A percentile compares a stretch with the other conserved stretches of the same genome.
Conservation (phyloP, 1,140 invertebrate genomes). For the Eueides isabella region DNA sequence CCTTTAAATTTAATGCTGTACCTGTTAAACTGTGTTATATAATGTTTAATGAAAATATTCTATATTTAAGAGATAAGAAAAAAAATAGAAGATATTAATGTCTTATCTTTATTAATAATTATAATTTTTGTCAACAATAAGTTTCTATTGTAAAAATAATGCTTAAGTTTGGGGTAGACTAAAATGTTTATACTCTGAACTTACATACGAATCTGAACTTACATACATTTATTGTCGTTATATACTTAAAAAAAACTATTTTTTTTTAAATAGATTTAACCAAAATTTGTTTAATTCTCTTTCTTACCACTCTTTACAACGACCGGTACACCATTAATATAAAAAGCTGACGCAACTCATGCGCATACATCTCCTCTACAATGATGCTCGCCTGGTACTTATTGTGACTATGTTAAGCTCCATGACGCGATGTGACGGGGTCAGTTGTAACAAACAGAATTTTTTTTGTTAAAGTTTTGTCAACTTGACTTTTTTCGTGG, state of each 20-base stretch:
- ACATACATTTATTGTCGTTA: no score
- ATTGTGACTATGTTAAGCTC: conserved; percentile 39
- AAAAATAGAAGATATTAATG: no score
- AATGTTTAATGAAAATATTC: no score
- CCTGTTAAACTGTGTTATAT: no score
- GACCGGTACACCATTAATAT: conserved; percentile 6
- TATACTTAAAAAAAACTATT: neutral
- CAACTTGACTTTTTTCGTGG: neutral
- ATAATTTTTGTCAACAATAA: no score
- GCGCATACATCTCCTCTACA: conserved; percentile 11
- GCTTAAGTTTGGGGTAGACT: no score
- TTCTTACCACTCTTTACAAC: neutral
- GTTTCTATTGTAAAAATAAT: no score
- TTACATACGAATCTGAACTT: no score
- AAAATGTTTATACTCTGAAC: no score
- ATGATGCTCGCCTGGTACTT: conserved; percentile 36
- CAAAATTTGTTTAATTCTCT: neutral
- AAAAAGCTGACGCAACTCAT: conserved; percentile 19
- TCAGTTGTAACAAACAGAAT: conserved; percentile 6
- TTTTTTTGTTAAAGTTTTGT: neutral
- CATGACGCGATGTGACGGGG: conserved; percentile 33
- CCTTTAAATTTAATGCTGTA: no score
- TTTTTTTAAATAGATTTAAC: neutral
- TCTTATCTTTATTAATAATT: no score
- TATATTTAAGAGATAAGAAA: no score